These are phyloP conservation scores for Eilema griseolum DNA, from an alignment of 2,888 invertebrate species.

Conservation along the genomic window DNA sequence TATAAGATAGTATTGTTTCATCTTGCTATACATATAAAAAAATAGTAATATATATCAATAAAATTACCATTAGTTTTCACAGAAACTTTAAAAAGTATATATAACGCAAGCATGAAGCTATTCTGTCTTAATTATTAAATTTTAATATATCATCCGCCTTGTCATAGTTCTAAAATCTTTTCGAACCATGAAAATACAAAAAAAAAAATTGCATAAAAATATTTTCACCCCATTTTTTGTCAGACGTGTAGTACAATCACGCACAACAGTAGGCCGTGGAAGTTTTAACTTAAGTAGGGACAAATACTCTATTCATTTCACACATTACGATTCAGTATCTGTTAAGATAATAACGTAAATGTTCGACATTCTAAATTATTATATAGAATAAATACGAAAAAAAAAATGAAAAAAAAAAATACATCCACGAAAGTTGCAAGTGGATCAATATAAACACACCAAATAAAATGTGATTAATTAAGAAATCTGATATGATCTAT, in stretches of 20 bases:
- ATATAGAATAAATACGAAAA: conserved; percentile 7
- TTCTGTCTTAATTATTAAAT: conserved; percentile 67
- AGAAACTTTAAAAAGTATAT: conserved; percentile 14
- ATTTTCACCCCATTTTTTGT: conserved; percentile 28
- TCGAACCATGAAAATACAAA: conserved; percentile 35
- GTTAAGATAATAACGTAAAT: conserved; percentile 14
- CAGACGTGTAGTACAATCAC: conserved; percentile 54
- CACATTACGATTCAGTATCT: conserved; percentile 17
- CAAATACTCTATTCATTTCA: conserved; percentile 44
- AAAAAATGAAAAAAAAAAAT: conserved; percentile 19
- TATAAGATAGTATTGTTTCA: conserved; percentile 69
- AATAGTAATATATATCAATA: conserved; percentile 17
- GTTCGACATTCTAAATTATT: conserved; percentile 30
- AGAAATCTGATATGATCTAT: conserved; percentile 53
- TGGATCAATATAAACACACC: conserved; percentile 49
- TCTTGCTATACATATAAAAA: conserved; percentile 55
- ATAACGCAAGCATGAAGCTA: conserved; percentile 68
- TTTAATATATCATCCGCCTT: conserved; percentile 57
- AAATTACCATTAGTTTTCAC: conserved; percentile 18
- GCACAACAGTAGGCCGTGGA: conserved; percentile 35
- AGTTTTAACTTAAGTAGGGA: conserved; percentile 42
- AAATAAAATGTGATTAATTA: conserved; percentile 66
- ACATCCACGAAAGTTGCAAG: conserved; percentile 45
- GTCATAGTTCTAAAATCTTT: conserved; percentile 43
- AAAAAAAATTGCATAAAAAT: conserved; percentile 33